Evolutionary conservation across 1,140 invertebrate species (phyloP), one percentile per base, ranked within the genome.

Genomic region (Wasmannia auropunctata): DNA sequence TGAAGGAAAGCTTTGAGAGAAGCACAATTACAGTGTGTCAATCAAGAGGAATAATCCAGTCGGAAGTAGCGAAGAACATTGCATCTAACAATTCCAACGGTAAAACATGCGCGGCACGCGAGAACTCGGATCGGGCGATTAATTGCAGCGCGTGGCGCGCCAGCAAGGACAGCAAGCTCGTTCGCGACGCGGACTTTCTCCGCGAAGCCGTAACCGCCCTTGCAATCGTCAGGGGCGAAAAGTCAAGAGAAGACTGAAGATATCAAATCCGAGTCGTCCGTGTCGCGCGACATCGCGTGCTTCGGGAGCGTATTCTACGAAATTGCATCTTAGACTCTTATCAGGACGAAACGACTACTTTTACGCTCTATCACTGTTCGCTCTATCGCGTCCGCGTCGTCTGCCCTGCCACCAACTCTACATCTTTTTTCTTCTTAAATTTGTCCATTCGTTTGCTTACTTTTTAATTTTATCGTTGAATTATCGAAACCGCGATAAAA

Each of bases 271-370:
- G 67, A 86, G 75, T 79, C 22, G 37, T 31, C 16, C 14, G 58
- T 72, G 88, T 89, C 70, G 90, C 70, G 88, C 87, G 90, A 91
- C 93, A 90, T 95, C 93, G 94, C 94, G 94, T 95, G 94, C 60
- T 84, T 89, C 46, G 86, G 77, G 89, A 91, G 89, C 90, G 79
- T 83, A 90, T 93, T 10, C 91, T 91, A 87, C 81, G 79, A 81
- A 86, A 85, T 87, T 62, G 58, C 46, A 81, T 86, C 65, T 83
- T 58, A 10, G 69, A 74, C 43, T 84, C 67, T 89, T 54, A 89
- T 91, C 85, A 40, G 75, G 51, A 70, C 34, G 34, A 40, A 54
- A 54, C 22, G 10, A 16, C 37, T 72, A 22, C 51, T 56, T 74
- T 72, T 51, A 37, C 34, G n/a, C 60, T n/a, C n/a, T 51, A 67